These are phyloP conservation scores for Phanerotoma sp. DNA, from an alignment of 2,888 invertebrate species.

Conservation along the genomic window DNA sequence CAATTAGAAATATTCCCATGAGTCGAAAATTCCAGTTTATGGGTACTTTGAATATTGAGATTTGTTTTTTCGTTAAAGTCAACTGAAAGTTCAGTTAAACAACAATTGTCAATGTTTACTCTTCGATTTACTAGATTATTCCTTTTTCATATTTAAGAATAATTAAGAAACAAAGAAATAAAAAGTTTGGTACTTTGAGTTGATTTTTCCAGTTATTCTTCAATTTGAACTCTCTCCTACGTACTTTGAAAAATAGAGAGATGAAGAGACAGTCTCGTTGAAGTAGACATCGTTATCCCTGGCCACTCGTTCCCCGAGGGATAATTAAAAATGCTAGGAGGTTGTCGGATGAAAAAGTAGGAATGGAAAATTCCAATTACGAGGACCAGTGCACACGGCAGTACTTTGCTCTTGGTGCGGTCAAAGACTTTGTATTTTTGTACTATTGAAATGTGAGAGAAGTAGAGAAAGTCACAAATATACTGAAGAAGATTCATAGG, in stretches of 20 bases:
- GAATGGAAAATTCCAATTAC: slow-evolving; percentile 21
- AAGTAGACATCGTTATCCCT: slow-evolving; percentile 13
- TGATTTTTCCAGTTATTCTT: background rate
- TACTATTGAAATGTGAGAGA: background rate
- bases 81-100: too few species aligned
- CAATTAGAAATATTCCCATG: too few species aligned
- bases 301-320: slow-evolving; percentile 10
- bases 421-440: slow-evolving; percentile 14
- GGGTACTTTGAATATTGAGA: too few species aligned
- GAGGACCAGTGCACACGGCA: slow-evolving; percentile 12
- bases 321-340: slow-evolving; percentile 14
- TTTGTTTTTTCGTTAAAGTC: too few species aligned
- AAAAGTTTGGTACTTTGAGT: too few species aligned
- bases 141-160: too few species aligned
- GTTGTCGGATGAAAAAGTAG: slow-evolving; percentile 12
- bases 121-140: too few species aligned
- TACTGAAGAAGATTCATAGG: background rate
- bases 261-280: background rate
- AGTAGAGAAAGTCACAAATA: background rate
- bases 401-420: background rate
- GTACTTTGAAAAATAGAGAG: background rate
- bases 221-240: background rate
- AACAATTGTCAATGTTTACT: too few species aligned
- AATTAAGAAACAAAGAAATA: too few species aligned
- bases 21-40: too few species aligned